These are phyloP conservation scores for Gouania willdenowi DNA, from an alignment of 2,797 vertebrate genomes.

Conservation along the genomic window DNA sequence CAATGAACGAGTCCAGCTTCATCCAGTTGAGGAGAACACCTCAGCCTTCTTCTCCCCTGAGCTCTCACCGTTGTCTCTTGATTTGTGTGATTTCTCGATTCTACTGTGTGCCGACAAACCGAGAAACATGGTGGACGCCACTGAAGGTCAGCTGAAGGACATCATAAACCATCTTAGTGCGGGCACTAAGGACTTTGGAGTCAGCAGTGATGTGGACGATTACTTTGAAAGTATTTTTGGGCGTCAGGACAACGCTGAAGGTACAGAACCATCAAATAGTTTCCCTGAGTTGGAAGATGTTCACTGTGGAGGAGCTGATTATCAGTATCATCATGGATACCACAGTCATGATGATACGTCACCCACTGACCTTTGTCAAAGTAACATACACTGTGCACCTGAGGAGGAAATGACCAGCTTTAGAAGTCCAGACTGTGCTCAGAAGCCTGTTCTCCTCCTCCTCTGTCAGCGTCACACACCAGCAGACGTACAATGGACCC, in stretches of 20 bases:
- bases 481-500: slow-evolving; percentile 11
- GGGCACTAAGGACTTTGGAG: slow-evolving; percentile 19
- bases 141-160: slow-evolving; percentile 57
- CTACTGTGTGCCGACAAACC: slow-evolving; percentile 55
- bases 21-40: slow-evolving; percentile 6
- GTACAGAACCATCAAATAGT: slow-evolving; percentile 15
- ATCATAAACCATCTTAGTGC: slow-evolving; percentile 50
- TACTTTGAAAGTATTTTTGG: slow-evolving; percentile 47
- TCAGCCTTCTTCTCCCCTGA: slow-evolving; percentile 43
- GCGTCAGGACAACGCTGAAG: slow-evolving; percentile 23
- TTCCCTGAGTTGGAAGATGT: slow-evolving; percentile 13
- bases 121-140: slow-evolving; percentile 19
- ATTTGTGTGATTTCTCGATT: slow-evolving; percentile 64
- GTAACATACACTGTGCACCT: neutral
- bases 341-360: slow-evolving; percentile 20
- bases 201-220: slow-evolving; percentile 34
- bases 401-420: slow-evolving; percentile 10
- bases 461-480: slow-evolving; percentile 8
- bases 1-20: slow-evolving; percentile 12
- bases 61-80: slow-evolving; percentile 55
- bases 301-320: neutral
- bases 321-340: slow-evolving; percentile 4
- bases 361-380: neutral
- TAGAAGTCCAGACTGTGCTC: neutral
- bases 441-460: slow-evolving; percentile 8